Conservation (phyloP, 2,888 invertebrate species). For the Caenorhabditis uteleia region DNA sequence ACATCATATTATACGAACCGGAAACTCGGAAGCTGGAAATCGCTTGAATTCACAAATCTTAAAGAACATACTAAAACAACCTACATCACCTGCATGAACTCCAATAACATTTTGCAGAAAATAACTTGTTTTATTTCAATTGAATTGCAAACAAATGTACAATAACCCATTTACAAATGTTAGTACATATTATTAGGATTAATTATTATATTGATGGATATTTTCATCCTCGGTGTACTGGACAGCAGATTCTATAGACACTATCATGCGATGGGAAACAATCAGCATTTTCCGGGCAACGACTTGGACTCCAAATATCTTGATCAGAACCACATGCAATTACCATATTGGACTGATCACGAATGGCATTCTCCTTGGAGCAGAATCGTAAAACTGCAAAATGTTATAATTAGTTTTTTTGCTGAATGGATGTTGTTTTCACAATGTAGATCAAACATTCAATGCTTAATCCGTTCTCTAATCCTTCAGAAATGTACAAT, state of each 20-base stretch:
- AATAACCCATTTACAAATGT: conserved; percentile 29
- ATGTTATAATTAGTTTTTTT: not conserved
- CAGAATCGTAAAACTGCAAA: conserved; percentile 68
- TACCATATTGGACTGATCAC: conserved; percentile 64
- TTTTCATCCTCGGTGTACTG: conserved; percentile 59
- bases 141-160: conserved; percentile 5
- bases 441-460: not conserved
- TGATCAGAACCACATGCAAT: conserved; percentile 65
- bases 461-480: not conserved
- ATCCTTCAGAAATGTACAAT: not conserved
- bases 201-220: conserved; percentile 5
- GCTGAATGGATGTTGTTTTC: not conserved
- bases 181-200: conserved; percentile 34
- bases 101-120: not conserved
- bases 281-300: conserved; percentile 64
- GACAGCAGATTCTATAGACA: conserved; percentile 66
- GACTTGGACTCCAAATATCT: conserved; percentile 46
- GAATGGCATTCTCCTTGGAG: conserved; percentile 67
- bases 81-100: not conserved
- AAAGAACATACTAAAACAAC: not conserved
- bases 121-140: not conserved
- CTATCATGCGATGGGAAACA: conserved; percentile 67
- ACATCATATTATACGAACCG: too few relatives aligned
- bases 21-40: too few relatives aligned
- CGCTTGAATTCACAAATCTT: too few relatives aligned